These are phyloP conservation scores for Bufo gargarizans DNA, from an alignment of 2,113 vertebrate species.

Conservation along the genomic window DNA sequence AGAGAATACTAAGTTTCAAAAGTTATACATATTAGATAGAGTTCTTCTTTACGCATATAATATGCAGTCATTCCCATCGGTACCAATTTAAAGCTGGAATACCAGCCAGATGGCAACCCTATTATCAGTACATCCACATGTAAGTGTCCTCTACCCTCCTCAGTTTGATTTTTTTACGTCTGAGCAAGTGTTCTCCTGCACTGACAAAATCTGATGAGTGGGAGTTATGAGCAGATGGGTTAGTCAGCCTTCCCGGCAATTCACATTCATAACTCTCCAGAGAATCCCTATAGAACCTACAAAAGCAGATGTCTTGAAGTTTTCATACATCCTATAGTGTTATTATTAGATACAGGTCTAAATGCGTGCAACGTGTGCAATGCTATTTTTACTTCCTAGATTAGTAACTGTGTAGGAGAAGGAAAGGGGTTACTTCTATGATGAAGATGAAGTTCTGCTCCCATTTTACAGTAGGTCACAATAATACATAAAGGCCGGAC, in stretches of 20 bases:
- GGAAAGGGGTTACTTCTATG: background rate
- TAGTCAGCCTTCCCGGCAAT: background rate
- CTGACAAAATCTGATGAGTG: background rate
- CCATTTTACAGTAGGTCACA: background rate
- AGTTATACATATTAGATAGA: too few relatives aligned
- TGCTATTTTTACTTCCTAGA: background rate
- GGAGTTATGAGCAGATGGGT: slow-evolving; percentile 29
- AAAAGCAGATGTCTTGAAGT: slow-evolving; percentile 37
- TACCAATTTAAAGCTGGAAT: too few relatives aligned
- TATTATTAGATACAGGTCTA: slow-evolving; percentile 28
- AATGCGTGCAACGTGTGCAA: background rate
- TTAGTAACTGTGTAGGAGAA: background rate
- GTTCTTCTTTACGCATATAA: too few relatives aligned
- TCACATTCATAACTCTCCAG: background rate
- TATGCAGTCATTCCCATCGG: too few relatives aligned
- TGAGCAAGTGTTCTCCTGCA: background rate
- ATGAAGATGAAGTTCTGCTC: background rate
- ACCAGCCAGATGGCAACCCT: too few relatives aligned
- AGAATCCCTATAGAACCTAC: background rate
- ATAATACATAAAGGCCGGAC: background rate
- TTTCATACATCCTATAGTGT: background rate
- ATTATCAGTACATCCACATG: too few relatives aligned
- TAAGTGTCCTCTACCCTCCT: too few relatives aligned
- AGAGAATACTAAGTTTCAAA: background rate
- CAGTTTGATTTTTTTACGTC: too few relatives aligned